A percentile compares a stretch with the other conserved stretches of the same genome.
These are phyloP conservation scores for Xiphias gladius DNA, from an alignment of 2,113 vertebrate genomes.

Conservation along the genomic window DNA sequence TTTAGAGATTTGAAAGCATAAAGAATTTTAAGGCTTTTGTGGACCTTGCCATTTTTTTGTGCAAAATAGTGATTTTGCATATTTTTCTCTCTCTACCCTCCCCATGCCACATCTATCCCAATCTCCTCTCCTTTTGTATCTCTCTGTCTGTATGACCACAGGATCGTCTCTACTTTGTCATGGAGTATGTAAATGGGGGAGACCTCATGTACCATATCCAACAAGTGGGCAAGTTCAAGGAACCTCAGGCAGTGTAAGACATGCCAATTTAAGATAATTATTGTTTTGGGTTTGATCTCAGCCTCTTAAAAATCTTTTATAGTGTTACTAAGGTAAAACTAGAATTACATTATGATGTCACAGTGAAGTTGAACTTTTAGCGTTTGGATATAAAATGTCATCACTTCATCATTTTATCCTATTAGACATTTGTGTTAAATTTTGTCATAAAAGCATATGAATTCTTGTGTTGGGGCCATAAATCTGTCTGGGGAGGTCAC, in stretches of 20 bases:
- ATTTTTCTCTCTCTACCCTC: neutral
- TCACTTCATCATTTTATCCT: too few species aligned
- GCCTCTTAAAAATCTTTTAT: neutral
- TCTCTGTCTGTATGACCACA: conserved; percentile 60
- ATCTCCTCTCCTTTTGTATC: neutral
- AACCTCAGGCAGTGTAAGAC: conserved; percentile 97
- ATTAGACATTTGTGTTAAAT: too few species aligned
- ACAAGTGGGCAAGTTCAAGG: conserved; percentile 97
- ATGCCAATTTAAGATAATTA: neutral
- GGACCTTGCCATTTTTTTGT: neutral
- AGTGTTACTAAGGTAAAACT: too few species aligned
- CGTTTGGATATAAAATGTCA: too few species aligned
- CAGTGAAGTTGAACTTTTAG: too few species aligned
- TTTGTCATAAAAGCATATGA: too few species aligned
- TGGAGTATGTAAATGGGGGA: conserved; percentile 97
- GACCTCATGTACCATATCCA: conserved; percentile 99
- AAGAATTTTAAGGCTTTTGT: neutral
- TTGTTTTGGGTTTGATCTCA: neutral
- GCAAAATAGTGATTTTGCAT: neutral
- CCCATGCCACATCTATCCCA: too few species aligned
- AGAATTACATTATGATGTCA: too few species aligned
- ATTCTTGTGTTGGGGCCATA: too few species aligned
- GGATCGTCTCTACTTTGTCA: conserved; percentile 98
- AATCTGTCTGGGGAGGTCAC: too few species aligned
- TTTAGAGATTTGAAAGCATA: neutral